phyloP scores from a whole-genome alignment of 2,888 invertebrate species.

The Gisinianus flammeolus region DNA sequence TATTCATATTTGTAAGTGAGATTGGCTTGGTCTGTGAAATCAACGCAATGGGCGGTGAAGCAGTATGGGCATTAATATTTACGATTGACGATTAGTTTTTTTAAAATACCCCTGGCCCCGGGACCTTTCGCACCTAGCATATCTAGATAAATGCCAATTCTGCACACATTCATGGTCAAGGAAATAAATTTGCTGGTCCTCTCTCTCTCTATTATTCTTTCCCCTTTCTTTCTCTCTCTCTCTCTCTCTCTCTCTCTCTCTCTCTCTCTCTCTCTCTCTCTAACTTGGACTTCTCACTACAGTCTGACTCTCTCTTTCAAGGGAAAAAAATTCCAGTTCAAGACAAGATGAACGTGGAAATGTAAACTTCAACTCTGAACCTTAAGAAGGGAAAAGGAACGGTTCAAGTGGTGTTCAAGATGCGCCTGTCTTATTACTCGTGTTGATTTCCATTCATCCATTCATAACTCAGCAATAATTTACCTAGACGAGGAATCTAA shows the following conservation, averaged over 20 bases:
- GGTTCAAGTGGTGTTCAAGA: conserved; percentile 27
- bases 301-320: not conserved
- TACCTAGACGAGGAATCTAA: conserved; percentile 42
- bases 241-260: not conserved
- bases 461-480: conserved; percentile 51
- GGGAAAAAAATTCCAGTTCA: not conserved
- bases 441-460: conserved; percentile 51
- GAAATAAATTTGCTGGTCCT: conserved; percentile 41
- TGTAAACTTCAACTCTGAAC: not conserved
- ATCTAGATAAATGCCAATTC: conserved; percentile 34
- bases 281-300: not conserved
- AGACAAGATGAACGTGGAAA: not conserved
- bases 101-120: conserved; percentile 40
- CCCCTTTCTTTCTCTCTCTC: not conserved
- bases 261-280: not conserved
- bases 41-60: not conserved
- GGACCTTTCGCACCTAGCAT: conserved; percentile 55
- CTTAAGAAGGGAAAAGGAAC: conserved; percentile 22
- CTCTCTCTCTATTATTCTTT: not conserved
- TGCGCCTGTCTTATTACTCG: conserved; percentile 49
- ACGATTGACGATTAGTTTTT: conserved; percentile 51
- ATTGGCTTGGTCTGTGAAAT: not conserved
- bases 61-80: conserved; percentile 55
- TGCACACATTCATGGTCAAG: conserved; percentile 37
- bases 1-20: conserved; percentile 9